Conservation (phyloP, 53 echinoderm and acorn worm species). For the Glandiceps talaboti region DNA sequence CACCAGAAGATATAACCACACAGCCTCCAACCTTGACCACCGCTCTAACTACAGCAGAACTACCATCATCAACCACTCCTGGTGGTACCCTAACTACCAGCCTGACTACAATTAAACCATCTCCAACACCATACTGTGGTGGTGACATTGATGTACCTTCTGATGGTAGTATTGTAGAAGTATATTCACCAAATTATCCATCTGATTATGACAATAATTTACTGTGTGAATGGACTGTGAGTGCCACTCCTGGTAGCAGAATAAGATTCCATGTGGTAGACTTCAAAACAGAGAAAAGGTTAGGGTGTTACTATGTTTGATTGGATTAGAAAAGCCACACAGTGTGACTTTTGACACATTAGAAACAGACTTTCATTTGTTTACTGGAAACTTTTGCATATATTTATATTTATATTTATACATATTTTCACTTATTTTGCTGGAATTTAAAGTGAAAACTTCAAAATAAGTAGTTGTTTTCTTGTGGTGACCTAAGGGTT, state of each 20-base stretch:
- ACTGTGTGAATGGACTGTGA: conserved; percentile 25
- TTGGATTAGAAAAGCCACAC: too few relatives aligned
- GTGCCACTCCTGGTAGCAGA: conserved; percentile 5
- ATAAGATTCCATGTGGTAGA: not conserved
- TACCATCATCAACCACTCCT: not conserved
- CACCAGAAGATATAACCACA: not conserved
- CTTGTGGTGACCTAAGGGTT: too few relatives aligned
- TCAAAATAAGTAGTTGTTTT: too few relatives aligned
- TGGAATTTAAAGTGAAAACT: too few relatives aligned
- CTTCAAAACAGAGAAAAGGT: not conserved
- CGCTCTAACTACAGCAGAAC: not conserved
- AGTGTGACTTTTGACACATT: too few relatives aligned
- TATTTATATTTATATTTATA: too few relatives aligned
- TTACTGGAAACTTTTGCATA: too few relatives aligned
- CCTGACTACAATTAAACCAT: not conserved
- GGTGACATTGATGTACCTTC: conserved; percentile 29
- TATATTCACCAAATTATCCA: conserved; percentile 35
- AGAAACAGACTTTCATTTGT: too few relatives aligned
- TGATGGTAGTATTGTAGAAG: conserved; percentile 5
- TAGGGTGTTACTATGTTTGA: too few relatives aligned
- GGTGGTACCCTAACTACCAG: not conserved
- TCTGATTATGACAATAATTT: conserved; percentile 27
- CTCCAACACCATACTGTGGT: conserved; percentile 19
- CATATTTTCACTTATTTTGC: too few relatives aligned
- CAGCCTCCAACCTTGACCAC: not conserved